These are phyloP conservation scores for Sphaerophoria rueppellii DNA, from an alignment of 2,888 invertebrate species.

Conservation along the genomic window DNA sequence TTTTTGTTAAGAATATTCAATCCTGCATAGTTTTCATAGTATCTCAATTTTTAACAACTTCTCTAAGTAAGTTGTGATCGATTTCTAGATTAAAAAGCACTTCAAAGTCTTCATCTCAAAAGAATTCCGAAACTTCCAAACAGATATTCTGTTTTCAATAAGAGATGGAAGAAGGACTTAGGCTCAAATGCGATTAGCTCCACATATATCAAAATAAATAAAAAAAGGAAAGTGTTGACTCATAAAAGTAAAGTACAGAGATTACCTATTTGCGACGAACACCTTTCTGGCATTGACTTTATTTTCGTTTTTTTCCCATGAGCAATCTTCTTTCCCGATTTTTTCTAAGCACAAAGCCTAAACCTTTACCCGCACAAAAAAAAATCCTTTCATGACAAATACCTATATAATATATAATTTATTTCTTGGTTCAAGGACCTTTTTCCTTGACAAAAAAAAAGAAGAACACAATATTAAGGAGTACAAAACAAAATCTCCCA, in stretches of 20 bases:
- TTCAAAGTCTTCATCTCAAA: too few relatives aligned
- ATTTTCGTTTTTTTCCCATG: not conserved
- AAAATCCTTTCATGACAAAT: slow-evolving; percentile 8
- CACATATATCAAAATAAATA: not conserved
- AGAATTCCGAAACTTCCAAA: too few relatives aligned
- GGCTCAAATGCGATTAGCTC: not conserved
- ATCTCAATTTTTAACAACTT: too few relatives aligned
- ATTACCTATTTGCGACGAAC: slow-evolving; percentile 6
- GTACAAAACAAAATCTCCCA: slow-evolving; percentile 5
- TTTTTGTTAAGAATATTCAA: too few relatives aligned
- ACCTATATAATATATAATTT: slow-evolving; percentile 18
- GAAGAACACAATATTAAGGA: slow-evolving; percentile 9
- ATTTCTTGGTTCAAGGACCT: slow-evolving; percentile 3
- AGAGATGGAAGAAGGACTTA: not conserved
- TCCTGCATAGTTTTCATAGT: too few relatives aligned
- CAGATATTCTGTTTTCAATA: not conserved
- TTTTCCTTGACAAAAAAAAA: not conserved
- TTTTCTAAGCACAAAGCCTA: too few relatives aligned
- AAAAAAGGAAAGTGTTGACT: slow-evolving; percentile 11
- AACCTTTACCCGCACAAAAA: not conserved
- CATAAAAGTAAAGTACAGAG: slow-evolving; percentile 10
- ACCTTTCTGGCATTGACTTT: not conserved
- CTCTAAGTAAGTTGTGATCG: too few relatives aligned
- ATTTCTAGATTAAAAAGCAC: too few relatives aligned
- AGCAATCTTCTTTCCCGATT: not conserved